Percentiles rank a stretch among this genome's conserved stretches.
These are phyloP conservation scores for Sebastes cheni DNA, from an alignment of 2,797 vertebrate species.

Conservation along the genomic window DNA sequence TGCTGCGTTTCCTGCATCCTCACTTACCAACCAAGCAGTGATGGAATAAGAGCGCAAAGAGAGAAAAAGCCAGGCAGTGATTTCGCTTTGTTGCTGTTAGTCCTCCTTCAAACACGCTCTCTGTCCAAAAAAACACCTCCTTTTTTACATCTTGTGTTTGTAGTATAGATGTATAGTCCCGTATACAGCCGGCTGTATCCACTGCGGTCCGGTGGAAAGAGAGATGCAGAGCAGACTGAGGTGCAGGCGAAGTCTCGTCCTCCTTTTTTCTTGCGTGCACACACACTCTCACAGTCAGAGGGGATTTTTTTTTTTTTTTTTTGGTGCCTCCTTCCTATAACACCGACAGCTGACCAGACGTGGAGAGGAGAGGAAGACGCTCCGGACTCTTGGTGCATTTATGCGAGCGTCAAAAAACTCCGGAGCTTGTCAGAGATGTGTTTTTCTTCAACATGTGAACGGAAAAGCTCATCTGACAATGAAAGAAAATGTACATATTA, in stretches of 20 bases:
- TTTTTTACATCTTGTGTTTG: constrained; percentile 41
- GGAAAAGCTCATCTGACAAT: not conserved
- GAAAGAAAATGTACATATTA: not conserved
- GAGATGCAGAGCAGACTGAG: constrained; percentile 62
- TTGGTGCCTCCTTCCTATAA: constrained; percentile 22
- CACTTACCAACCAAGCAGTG: constrained; percentile 25
- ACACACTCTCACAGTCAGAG: constrained; percentile 17
- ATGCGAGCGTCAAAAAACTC: constrained; percentile 18
- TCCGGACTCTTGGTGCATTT: constrained; percentile 22
- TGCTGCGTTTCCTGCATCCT: constrained; percentile 68
- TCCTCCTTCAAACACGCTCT: constrained; percentile 16
- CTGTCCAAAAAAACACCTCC: not conserved
- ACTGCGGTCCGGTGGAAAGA: constrained; percentile 60
- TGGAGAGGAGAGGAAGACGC: constrained; percentile 8
- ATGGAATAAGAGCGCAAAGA: constrained; percentile 37
- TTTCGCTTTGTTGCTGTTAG: constrained; percentile 23
- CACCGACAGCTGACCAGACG: constrained; percentile 12
- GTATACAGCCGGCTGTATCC: constrained; percentile 27
- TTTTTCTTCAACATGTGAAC: constrained; percentile 7
- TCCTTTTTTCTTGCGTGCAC: constrained; percentile 17
- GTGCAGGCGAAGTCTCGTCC: constrained; percentile 50
- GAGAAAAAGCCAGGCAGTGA: constrained; percentile 23
- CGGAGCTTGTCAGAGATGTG: not conserved
- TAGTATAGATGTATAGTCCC: constrained; percentile 1
- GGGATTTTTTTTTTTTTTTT: not conserved